Base-by-base conservation (phyloP, 2,888 invertebrate genomes). In the Merodon equestris region DNA sequence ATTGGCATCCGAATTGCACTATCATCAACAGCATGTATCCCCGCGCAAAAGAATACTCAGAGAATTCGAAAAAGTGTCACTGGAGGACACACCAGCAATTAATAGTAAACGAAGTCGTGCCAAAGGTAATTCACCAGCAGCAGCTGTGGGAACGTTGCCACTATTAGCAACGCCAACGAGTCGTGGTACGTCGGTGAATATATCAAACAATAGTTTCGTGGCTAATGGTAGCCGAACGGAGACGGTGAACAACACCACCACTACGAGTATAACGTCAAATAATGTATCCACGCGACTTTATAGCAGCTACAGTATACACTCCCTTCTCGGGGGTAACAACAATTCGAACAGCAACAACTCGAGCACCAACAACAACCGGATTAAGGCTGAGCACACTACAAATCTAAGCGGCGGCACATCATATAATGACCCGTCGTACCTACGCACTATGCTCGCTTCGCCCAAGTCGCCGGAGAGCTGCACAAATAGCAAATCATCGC, bases 231-330 rank as follows among this genome's bases (percentile, higher is more conserved):
- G 42, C 15, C 70, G 73, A 48, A 13, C 54, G 5, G 81, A 77
- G 1, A 40, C 50, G 7, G 56, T 34, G 0, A 48, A 15, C 51
- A 64, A 40, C 1, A 50, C 10, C 18, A 64, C 51, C 34, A 66
- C 38, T 27, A 66, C 66, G 57, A 75, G 45, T 51, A 61, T 27
- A 13, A 75, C 51, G 9, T 18, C 74, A 1, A 75, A 45, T 9
- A 74, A 17, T 17, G 70, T 82, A 48, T 84, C 84, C 27, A 86
- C 88, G n/a, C 86, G 88, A 72, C 89, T 91, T 84, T 91, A 92
- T 82, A 93, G 94, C 89, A 95, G 94, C 87, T 95, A 95, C 90
- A 95, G 95, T 90, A 96, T 96, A 88, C 95, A 94, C 86, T 95
- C 95, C 82, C 90, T 96, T 86, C 90, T 96, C 84, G 93, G 94